Evolutionary conservation across 2,797 vertebrate genomes (phyloP), one percentile per base, ranked within the genome.

Genomic region (Ispidina lecontei): DNA sequence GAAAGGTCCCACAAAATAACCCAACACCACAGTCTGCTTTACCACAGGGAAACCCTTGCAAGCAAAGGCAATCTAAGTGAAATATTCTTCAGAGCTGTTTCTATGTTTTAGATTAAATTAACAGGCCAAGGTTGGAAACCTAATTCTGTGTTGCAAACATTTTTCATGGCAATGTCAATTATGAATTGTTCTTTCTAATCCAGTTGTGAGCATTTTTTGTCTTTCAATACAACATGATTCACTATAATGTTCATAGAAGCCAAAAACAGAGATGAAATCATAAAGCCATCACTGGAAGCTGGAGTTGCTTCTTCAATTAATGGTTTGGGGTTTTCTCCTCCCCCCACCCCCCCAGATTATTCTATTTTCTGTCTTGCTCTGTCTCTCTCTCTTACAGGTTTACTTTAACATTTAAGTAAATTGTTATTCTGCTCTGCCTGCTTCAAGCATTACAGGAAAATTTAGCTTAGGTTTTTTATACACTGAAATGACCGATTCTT

Each of bases 391-490:
- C 26, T 81, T 64, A 73, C 26, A 60, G 31, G 28, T 74, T 91
- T 82, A 56, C 56, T 88, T 94, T 33, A 64, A 83, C 43, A 23
- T 87, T 86, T 43, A 90, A 76, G 46, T 87, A 89, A 84, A 84
- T 74, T 69, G 68, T 89, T 94, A 83, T 31, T 93, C 78, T 87
- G 47, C 75, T 71, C 43, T 93, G 54, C 69, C 78, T 65, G 10
- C 65, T 94, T 87, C 26, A 80, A 16, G 31, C 51, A 56, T 77
- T 94, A 43, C 25, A 72, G 59, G 62, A 58, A 84, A 93, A 83
- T 13, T 47, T 82, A 68, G 51, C 39, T 81, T 68, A n/a, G 43
- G 9, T 31, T 91, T 95, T 84, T 76, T 82, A 83, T 87, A 52
- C 35, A 28, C 62, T 63, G 65, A 89, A 84, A 85, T 85, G 69